phyloP scores from a whole-genome alignment of 2,797 vertebrate genomes.

The Tapera naevia region DNA sequence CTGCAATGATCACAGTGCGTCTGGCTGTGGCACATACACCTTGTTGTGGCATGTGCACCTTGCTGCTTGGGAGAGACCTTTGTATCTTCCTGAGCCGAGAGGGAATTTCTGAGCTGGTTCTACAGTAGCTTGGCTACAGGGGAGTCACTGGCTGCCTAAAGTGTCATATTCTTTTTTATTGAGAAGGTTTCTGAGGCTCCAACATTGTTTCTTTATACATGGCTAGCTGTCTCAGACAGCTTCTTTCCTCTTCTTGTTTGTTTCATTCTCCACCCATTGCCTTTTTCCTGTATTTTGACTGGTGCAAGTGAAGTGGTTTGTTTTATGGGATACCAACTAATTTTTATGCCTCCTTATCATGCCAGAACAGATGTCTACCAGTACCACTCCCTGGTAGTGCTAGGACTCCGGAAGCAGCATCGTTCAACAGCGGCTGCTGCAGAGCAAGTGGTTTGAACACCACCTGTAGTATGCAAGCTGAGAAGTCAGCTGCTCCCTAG shows the following conservation, averaged over 20 bases:
- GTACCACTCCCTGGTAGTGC: neutral
- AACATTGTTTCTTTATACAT: rapidly evolving
- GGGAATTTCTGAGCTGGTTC: neutral
- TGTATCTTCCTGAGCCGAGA: rapidly evolving
- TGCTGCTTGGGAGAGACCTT: neutral
- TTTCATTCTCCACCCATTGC: neutral
- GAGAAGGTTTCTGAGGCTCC: neutral
- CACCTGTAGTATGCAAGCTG: neutral
- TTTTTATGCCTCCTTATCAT: neutral
- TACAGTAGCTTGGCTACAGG: neutral
- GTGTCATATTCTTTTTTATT: neutral
- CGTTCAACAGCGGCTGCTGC: neutral
- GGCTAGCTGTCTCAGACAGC: neutral
- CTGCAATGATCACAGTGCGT: rapidly evolving
- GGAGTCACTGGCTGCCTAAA: neutral
- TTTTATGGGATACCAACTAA: neutral
- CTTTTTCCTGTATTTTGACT: conserved; percentile 17
- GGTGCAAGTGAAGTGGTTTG: neutral
- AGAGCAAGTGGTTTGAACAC: neutral
- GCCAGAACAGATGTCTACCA: neutral
- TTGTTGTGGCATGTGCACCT: rapidly evolving
- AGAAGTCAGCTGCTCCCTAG: neutral
- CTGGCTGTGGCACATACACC: rapidly evolving
- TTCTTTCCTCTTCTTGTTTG: neutral
- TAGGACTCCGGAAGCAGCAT: neutral